A percentile compares a stretch with the other conserved stretches of the same genome.
Evolutionary conservation across 2,113 vertebrate genomes (phyloP).

Genomic region (Pagrus major): DNA sequence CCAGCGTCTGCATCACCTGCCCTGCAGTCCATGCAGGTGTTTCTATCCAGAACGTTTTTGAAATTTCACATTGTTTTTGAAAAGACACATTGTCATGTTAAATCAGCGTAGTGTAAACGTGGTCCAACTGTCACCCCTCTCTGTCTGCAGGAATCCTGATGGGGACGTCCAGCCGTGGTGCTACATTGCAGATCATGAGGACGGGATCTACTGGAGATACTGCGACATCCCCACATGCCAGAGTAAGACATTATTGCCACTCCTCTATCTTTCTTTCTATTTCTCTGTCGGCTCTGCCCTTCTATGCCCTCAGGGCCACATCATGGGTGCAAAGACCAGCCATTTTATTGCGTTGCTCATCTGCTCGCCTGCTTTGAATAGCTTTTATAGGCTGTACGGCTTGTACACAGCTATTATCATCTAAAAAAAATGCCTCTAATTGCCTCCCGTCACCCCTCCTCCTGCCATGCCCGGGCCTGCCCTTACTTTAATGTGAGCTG

Average conservation of each 20-base stretch:
- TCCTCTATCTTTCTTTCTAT: not conserved
- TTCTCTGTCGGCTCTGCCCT: slow-evolving; percentile 3
- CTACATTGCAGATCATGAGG: slow-evolving; percentile 94
- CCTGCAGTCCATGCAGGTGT: too few species aligned
- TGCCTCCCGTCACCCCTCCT: slow-evolving; percentile 68
- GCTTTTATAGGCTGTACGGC: slow-evolving; percentile 55
- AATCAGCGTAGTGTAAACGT: not conserved
- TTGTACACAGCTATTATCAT: slow-evolving; percentile 73
- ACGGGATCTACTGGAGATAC: slow-evolving; percentile 96
- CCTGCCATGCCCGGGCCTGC: slow-evolving; percentile 69
- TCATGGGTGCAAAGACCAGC: slow-evolving; percentile 1
- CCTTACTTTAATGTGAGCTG: slow-evolving; percentile 60
- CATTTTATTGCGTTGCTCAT: slow-evolving; percentile 45
- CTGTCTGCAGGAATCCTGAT: slow-evolving; percentile 90
- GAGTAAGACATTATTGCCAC: slow-evolving; percentile 86
- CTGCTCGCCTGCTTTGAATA: slow-evolving; percentile 60
- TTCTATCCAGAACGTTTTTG: too few species aligned
- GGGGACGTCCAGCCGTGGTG: slow-evolving; percentile 98
- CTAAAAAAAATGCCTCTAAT: slow-evolving; percentile 79
- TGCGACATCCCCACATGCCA: slow-evolving; percentile 94
- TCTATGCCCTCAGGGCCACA: slow-evolving; percentile 20
- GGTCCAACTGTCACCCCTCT: not conserved
- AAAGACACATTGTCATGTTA: not conserved
- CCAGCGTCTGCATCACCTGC: not conserved
- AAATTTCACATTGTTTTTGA: too few species aligned